Evolutionary conservation across 1,140 invertebrate species (phyloP).

Genomic region (Condylostylus longicornis): DNA sequence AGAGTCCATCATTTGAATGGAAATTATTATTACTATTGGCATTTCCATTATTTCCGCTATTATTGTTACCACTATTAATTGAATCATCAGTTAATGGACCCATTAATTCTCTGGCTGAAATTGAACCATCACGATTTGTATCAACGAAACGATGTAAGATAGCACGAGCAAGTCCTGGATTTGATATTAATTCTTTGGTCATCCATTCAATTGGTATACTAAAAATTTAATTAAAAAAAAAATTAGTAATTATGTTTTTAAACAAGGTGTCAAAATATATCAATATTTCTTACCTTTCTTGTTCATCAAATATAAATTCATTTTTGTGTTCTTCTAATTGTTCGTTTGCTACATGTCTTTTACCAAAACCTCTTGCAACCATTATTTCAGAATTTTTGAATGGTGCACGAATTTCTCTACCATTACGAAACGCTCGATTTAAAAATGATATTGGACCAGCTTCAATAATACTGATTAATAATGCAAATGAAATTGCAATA

Average conservation of each 20-base stretch:
- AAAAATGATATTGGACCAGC: neutral
- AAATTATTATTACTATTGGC: too few species aligned
- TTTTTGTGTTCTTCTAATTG: too few species aligned
- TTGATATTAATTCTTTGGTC: neutral
- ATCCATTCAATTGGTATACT: neutral
- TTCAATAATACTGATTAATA: neutral
- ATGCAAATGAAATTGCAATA: too few species aligned
- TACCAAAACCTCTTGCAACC: constrained; percentile 1
- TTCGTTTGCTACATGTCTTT: too few species aligned
- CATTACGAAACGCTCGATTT: neutral
- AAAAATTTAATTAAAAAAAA: too few species aligned
- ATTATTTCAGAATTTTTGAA: neutral
- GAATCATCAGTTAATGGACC: neutral
- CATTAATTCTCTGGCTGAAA: neutral
- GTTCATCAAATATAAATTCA: too few species aligned
- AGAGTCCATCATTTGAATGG: too few species aligned
- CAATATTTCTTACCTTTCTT: too few species aligned
- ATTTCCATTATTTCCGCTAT: too few species aligned
- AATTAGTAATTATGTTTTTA: too few species aligned
- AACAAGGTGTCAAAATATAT: too few species aligned
- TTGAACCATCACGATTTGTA: neutral
- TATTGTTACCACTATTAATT: too few species aligned
- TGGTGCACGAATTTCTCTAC: neutral
- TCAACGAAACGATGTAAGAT: neutral
- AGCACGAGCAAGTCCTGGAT: neutral